Base-by-base conservation (phyloP, 2,113 vertebrate species). In the Brienomyrus longianalis region DNA sequence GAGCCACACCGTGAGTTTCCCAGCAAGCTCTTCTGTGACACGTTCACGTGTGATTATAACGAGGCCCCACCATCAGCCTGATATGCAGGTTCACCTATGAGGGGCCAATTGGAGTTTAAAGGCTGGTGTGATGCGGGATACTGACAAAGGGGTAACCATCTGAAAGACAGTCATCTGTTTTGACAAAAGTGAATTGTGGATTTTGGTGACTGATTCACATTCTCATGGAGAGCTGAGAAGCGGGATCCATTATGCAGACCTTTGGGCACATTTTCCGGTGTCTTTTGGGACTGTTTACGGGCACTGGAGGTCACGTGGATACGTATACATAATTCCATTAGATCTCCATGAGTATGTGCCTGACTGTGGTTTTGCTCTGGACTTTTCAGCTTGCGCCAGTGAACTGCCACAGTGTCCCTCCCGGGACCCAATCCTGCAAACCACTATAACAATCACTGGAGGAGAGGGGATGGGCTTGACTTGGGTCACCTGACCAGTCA, bases 401-500 rank as follows among this genome's bases (percentile, higher is more conserved):
- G 27, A 27, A 87, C 15, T 92, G 70, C 45, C 0, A 89, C 93
- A 59, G 88, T 54, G 89, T 93, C 91, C 91, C 91, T 56, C 74
- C 39, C 88, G 87, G 90, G 90, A 91, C 91, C 89, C 21, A 80
- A 89, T 92, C 89, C 94, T 91, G 93, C 94, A 92, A 94, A 92
- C 89, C 89, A 92, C 90, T 83, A 88, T 93, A 94, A 95, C 93
- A 92, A 74, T 92, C 90, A 87, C 94, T 89, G 66, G 90, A 92
- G 93, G 94, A 91, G 90, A 94, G 83, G 88, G 92, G 92, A 88
- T 8, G 83, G 92, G 93, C 91, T 92, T 90, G 83, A 74, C 90
- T 91, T 92, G 88, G 83, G 94, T 95, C 94, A 95, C 92, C 93
- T 96, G 94, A 96, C 93, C 90, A 92, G 92, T 95, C 93, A 90